Conservation (phyloP, 2,113 vertebrate species). For the Galeopterus variegatus region DNA sequence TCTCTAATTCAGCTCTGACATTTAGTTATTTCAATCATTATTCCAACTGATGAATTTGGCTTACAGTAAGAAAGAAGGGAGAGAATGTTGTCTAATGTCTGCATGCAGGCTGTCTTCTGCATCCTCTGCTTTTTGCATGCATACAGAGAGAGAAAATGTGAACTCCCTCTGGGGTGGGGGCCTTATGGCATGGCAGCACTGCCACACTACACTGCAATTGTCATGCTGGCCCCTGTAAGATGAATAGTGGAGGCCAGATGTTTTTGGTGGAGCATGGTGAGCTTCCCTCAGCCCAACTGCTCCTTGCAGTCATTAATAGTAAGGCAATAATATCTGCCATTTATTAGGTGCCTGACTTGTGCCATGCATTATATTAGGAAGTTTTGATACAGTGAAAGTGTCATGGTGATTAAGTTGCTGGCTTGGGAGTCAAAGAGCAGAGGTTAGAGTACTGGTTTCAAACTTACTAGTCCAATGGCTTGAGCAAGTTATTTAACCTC, state of each 20-base stretch:
- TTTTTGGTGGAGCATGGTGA: background rate
- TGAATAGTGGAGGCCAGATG: background rate
- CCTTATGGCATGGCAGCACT: background rate
- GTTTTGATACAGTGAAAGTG: background rate
- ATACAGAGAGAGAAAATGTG: background rate
- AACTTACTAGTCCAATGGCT: background rate
- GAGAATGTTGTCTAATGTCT: background rate
- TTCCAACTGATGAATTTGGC: background rate
- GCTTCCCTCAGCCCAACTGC: background rate
- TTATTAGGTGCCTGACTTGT: background rate
- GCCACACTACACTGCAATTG: fast-evolving
- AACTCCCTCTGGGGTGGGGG: background rate
- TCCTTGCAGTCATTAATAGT: background rate
- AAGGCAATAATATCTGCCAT: background rate
- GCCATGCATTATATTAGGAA: too few species aligned
- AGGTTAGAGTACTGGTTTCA: background rate
- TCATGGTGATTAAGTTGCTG: background rate
- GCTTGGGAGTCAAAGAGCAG: background rate
- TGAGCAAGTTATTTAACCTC: background rate
- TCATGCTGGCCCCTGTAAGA: background rate
- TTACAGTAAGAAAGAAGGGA: background rate
- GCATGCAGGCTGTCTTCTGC: background rate
- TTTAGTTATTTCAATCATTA: conserved; percentile 14
- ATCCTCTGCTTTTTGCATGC: background rate
- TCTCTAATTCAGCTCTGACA: background rate